These are phyloP conservation scores for Atopsyche davidsoni DNA, from an alignment of 1,140 invertebrate genomes.

Conservation along the genomic window DNA sequence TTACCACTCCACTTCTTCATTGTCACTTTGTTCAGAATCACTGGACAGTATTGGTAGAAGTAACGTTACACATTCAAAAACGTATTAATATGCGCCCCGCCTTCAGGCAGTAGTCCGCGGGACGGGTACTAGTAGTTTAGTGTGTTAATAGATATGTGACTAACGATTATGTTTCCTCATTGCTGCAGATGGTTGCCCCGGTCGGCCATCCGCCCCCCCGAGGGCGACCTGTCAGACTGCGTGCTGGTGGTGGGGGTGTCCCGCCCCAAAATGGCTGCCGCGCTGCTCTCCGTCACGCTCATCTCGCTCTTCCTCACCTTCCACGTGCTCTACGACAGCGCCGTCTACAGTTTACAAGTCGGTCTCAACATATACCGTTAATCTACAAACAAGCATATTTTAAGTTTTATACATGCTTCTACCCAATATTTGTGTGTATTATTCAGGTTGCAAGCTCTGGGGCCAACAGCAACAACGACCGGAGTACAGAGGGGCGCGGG, in stretches of 20 bases:
- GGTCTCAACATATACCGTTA: conserved; percentile 23
- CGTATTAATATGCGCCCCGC: too few relatives aligned
- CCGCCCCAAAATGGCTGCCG: conserved; percentile 70
- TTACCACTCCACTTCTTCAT: too few relatives aligned
- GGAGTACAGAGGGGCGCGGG: conserved; percentile 27
- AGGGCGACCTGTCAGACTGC: conserved; percentile 71
- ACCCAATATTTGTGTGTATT: too few relatives aligned
- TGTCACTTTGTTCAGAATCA: too few relatives aligned
- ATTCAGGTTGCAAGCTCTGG: conserved; percentile 25
- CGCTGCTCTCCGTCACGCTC: conserved; percentile 67
- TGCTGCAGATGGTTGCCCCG: conserved; percentile 67
- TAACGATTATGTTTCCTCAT: conserved; percentile 14
- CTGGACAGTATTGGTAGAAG: too few relatives aligned
- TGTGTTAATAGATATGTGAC: too few relatives aligned
- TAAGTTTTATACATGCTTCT: too few relatives aligned
- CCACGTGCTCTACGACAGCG: conserved; percentile 74
- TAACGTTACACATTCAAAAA: too few relatives aligned
- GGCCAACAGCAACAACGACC: conserved; percentile 5
- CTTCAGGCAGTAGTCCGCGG: too few relatives aligned
- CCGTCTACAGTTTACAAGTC: conserved; percentile 71
- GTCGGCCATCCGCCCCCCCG: conserved; percentile 67
- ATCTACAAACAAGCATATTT: background rate
- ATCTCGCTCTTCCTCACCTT: conserved; percentile 74
- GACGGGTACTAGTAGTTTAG: too few relatives aligned
- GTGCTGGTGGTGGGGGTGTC: conserved; percentile 72